phyloP scores from a whole-genome alignment of 2,888 invertebrate species.

The Tenthredo livida region DNA sequence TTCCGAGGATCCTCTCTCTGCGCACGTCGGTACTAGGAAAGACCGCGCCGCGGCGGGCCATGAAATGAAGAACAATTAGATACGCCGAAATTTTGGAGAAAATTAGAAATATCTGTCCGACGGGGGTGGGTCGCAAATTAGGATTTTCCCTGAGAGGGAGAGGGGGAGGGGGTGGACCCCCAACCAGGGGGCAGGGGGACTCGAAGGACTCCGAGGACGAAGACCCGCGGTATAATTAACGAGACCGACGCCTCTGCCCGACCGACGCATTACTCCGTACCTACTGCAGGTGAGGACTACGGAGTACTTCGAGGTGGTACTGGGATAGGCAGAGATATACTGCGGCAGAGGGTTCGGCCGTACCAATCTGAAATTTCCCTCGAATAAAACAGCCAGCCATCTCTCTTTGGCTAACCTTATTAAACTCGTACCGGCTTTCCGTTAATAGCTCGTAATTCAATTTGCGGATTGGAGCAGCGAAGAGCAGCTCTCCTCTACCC shows the following conservation, averaged over 20 bases:
- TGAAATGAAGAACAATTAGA: slow-evolving; percentile 44
- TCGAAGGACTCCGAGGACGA: slow-evolving; percentile 29
- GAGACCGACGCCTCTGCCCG: slow-evolving; percentile 63
- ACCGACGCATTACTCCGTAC: slow-evolving; percentile 65
- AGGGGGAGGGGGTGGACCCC: neutral
- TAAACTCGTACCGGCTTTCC: slow-evolving; percentile 46
- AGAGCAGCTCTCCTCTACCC: neutral
- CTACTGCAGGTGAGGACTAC: slow-evolving; percentile 39
- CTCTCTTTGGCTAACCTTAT: slow-evolving; percentile 56
- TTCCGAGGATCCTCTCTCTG: neutral
- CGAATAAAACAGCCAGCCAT: slow-evolving; percentile 52
- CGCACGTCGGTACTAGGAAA: neutral
- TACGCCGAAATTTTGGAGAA: slow-evolving; percentile 30
- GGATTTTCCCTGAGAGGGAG: slow-evolving; percentile 4
- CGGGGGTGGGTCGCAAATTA: slow-evolving; percentile 30
- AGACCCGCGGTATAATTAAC: slow-evolving; percentile 63
- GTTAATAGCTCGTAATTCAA: slow-evolving; percentile 53
- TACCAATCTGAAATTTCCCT: slow-evolving; percentile 48
- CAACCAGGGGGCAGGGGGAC: neutral
- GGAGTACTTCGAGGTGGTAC: neutral
- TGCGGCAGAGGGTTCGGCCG: neutral
- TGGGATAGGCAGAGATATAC: slow-evolving; percentile 22
- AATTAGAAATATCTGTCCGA: slow-evolving; percentile 37
- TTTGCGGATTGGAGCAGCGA: slow-evolving; percentile 40
- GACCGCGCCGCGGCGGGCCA: slow-evolving; percentile 21